These are phyloP conservation scores for Chironomus riparius DNA, from an alignment of 2,888 invertebrate genomes.

Conservation along the genomic window DNA sequence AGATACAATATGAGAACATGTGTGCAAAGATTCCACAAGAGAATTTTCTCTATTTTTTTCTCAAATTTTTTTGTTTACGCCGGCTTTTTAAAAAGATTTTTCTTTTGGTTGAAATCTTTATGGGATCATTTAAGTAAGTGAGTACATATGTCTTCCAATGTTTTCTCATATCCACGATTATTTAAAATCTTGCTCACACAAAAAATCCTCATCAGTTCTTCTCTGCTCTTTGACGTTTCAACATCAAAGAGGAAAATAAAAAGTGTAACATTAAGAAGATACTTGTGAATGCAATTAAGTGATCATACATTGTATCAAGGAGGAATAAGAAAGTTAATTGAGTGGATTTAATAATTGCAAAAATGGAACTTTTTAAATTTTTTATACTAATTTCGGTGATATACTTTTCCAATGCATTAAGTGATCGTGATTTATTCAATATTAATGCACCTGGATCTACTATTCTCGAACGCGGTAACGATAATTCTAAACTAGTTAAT, in stretches of 20 bases:
- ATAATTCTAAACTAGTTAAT: constrained; percentile 36
- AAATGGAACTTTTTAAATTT: background rate
- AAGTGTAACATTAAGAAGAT: background rate
- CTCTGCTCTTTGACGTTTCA: background rate
- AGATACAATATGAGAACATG: no score
- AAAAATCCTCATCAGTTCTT: background rate
- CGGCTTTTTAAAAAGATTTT: background rate
- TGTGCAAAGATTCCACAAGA: no score
- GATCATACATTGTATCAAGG: background rate
- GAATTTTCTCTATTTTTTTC: no score
- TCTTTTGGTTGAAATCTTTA: background rate
- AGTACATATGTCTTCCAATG: background rate
- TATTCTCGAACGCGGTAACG: constrained; percentile 37
- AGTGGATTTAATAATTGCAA: background rate
- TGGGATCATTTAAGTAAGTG: background rate
- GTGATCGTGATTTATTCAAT: constrained; percentile 4
- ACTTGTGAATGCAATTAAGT: background rate
- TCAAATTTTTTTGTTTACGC: background rate
- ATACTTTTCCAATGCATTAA: background rate
- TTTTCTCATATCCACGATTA: background rate
- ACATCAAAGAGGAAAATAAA: background rate
- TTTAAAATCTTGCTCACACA: background rate
- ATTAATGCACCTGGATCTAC: constrained; percentile 22
- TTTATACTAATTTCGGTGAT: background rate
- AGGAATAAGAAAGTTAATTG: no score